Conservation (phyloP, 2,113 vertebrate genomes). For the Bujurquina vittata region DNA sequence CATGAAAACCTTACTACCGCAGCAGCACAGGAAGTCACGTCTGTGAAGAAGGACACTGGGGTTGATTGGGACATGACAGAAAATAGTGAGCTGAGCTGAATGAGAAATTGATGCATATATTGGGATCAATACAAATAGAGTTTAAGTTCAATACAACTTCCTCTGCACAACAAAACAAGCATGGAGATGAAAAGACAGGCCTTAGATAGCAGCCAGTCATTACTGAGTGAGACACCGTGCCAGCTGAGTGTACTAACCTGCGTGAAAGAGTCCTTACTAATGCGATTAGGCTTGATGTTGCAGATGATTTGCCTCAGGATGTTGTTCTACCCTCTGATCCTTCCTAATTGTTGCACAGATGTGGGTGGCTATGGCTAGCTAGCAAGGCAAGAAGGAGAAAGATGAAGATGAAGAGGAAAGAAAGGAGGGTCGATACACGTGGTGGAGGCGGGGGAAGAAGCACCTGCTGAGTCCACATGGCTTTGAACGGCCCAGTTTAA, state of each 20-base stretch:
- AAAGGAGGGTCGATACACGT: constrained; percentile 1
- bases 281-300: constrained; percentile 57
- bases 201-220: constrained; percentile 38
- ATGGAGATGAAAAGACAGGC: constrained; percentile 17
- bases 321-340: constrained; percentile 64
- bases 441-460: constrained; percentile 12
- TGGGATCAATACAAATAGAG: constrained; percentile 30
- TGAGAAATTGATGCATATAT: not conserved
- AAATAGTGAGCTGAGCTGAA: not conserved
- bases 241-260: constrained; percentile 33
- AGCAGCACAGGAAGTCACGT: constrained; percentile 63
- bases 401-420: constrained; percentile 24
- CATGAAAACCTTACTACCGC: constrained; percentile 48
- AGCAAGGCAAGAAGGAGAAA: constrained; percentile 15
- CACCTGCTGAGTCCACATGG: constrained; percentile 76
- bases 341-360: constrained; percentile 60
- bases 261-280: constrained; percentile 33
- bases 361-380: constrained; percentile 45
- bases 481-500: constrained; percentile 63
- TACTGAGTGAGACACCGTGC: constrained; percentile 16
- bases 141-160: constrained; percentile 38
- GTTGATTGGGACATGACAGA: constrained; percentile 13
- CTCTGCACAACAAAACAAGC: constrained; percentile 1
- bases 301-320: constrained; percentile 69
- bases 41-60: constrained; percentile 45